Evolutionary conservation across 2,797 vertebrate genomes (phyloP).

Genomic region (Petrocephalus sullivani): DNA sequence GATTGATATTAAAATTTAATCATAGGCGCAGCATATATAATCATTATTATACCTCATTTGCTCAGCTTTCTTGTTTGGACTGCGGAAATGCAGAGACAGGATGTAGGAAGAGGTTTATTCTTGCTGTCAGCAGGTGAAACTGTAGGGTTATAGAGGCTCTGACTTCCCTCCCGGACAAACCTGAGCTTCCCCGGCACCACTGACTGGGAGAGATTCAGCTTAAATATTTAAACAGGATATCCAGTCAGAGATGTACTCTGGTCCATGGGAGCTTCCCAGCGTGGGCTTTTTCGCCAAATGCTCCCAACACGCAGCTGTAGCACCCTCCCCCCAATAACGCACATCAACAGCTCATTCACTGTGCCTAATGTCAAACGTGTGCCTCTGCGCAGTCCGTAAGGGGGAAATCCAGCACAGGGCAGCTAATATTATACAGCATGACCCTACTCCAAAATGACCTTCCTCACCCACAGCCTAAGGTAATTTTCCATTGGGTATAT

Average conservation of each 20-base stretch:
- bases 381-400: not conserved
- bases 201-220: not conserved
- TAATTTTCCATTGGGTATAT: not conserved
- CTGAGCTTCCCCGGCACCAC: not conserved
- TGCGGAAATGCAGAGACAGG: not conserved
- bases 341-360: not conserved
- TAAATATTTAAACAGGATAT: constrained; percentile 11
- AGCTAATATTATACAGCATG: not conserved
- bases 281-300: not conserved
- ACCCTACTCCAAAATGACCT: not conserved
- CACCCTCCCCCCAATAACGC: not conserved
- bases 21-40: not conserved
- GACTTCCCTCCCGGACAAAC: not conserved
- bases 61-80: not conserved
- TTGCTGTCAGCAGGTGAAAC: not conserved
- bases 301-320: not conserved
- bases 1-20: not conserved
- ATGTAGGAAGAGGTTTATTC: not conserved
- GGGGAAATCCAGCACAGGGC: not conserved
- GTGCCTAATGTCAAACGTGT: not conserved
- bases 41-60: not conserved
- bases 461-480: not conserved
- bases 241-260: not conserved
- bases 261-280: not conserved
- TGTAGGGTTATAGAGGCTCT: not conserved